Evolutionary conservation across 2,797 vertebrate species (phyloP).

Genomic region (Buceros bicornis): DNA sequence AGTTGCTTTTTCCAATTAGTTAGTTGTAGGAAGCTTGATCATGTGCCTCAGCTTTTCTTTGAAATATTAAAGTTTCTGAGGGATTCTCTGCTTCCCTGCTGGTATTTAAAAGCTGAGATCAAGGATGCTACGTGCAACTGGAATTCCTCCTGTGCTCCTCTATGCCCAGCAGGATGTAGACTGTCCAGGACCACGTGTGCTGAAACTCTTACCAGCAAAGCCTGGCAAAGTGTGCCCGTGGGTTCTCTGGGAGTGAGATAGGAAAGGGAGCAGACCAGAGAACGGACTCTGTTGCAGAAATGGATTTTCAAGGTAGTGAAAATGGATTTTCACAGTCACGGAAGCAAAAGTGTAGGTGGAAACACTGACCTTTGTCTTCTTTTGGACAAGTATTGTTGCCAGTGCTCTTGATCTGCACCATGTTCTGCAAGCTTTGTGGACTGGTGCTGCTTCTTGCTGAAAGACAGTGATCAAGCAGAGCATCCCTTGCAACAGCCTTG

Average conservation of each 20-base stretch:
- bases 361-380: not conserved
- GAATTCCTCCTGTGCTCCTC: not conserved
- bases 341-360: not conserved
- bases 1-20: not conserved
- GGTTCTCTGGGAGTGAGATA: fast-evolving
- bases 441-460: not conserved
- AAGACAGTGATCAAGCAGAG: not conserved
- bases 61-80: not conserved
- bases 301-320: not conserved
- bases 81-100: not conserved
- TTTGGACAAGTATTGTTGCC: not conserved
- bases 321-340: not conserved
- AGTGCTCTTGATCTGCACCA: not conserved
- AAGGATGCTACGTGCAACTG: not conserved
- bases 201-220: not conserved
- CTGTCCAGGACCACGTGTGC: not conserved
- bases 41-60: not conserved
- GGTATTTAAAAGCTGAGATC: not conserved
- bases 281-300: not conserved
- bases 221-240: not conserved
- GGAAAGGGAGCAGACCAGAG: not conserved
- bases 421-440: not conserved
- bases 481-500: not conserved
- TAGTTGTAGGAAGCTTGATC: not conserved
- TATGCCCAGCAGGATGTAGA: not conserved